Percentiles rank a stretch among this genome's conserved stretches.
Conservation (phyloP, 2,888 invertebrate species). For the Drosophila koepferae region DNA sequence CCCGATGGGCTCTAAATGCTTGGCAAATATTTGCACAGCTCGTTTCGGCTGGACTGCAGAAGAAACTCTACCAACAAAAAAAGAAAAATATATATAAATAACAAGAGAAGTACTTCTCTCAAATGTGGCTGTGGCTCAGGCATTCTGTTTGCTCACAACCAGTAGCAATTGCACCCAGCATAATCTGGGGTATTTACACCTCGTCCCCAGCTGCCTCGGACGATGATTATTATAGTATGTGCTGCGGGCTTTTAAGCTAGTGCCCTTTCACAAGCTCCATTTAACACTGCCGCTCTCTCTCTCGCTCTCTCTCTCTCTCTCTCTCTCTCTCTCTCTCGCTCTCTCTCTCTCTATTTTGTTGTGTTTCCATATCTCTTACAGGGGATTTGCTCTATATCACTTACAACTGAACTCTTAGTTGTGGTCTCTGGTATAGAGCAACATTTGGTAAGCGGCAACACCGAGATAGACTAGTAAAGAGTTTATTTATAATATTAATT, state of each 20-base stretch:
- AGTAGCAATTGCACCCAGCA: constrained; percentile 52
- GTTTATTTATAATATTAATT: no score
- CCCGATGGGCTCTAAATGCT: constrained; percentile 36
- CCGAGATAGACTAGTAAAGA: no score
- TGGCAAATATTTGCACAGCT: constrained; percentile 68
- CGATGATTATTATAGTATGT: constrained; percentile 22
- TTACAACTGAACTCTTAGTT: background rate
- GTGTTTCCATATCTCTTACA: no score
- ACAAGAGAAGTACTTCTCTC: constrained; percentile 39
- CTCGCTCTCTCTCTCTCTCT: background rate
- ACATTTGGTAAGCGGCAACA: no score
- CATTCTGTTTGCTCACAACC: constrained; percentile 58
- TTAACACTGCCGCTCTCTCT: background rate
- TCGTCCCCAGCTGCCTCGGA: constrained; percentile 23
- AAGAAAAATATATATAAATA: background rate
- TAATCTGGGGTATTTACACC: constrained; percentile 74
- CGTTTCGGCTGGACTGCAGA: constrained; percentile 8
- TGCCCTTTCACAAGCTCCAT: constrained; percentile 20
- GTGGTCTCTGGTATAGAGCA: background rate
- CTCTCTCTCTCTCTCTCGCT: background rate
- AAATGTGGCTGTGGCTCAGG: constrained; percentile 27
- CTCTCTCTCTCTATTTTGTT: background rate
- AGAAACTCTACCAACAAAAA: background rate
- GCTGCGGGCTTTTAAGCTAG: constrained; percentile 34
- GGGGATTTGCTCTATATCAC: background rate